phyloP scores from a whole-genome alignment of 2,797 vertebrate genomes.

The Onychomys leucogaster region DNA sequence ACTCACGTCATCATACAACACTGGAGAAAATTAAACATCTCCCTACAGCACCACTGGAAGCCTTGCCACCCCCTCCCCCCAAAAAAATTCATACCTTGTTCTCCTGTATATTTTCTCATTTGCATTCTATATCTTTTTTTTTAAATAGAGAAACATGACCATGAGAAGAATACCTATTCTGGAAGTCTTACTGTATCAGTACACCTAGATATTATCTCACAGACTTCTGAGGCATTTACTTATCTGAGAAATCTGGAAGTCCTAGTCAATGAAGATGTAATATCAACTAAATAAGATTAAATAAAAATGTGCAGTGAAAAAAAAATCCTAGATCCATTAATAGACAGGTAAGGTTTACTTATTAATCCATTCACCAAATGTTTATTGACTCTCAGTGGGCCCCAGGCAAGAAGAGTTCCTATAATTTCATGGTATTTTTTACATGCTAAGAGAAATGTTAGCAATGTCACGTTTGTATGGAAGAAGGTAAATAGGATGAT shows the following conservation, averaged over 20 bases:
- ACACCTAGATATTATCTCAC: not conserved
- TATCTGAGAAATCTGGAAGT: not conserved
- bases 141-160: not conserved
- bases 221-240: not conserved
- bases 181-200: not conserved
- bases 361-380: not conserved
- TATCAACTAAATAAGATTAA: not conserved
- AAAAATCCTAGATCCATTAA: not conserved
- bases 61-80: rapidly evolving
- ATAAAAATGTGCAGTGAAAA: not conserved
- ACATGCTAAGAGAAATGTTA: not conserved
- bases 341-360: not conserved
- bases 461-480: not conserved
- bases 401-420: not conserved
- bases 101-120: not conserved
- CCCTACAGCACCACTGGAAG: not conserved
- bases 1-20: not conserved
- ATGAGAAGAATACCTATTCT: not conserved
- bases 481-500: not conserved
- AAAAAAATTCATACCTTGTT: not conserved
- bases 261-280: not conserved
- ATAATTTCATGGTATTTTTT: not conserved
- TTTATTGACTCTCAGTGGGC: not conserved
- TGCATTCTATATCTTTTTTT: not conserved
- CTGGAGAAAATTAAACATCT: not conserved